phyloP scores from a whole-genome alignment of 2,888 invertebrate species.

The Drosophila bunnanda region DNA sequence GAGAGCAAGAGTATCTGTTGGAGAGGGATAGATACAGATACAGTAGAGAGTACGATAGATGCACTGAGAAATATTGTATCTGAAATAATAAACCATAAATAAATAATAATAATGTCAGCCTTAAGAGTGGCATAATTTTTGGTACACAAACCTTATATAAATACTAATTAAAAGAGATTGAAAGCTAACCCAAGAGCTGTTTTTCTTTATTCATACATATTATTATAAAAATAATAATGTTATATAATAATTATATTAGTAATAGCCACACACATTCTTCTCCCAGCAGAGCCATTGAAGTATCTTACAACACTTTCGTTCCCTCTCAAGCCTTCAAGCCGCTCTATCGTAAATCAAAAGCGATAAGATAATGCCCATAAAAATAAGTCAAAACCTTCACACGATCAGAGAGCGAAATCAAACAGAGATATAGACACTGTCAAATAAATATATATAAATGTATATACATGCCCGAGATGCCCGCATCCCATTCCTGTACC shows the following conservation, averaged over 20 bases:
- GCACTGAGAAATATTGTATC: not conserved
- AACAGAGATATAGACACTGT: slow-evolving; percentile 53
- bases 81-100: not conserved
- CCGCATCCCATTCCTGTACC: slow-evolving; percentile 13
- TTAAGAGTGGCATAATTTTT: not conserved
- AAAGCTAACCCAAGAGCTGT: too few relatives aligned
- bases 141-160: not conserved
- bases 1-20: slow-evolving; percentile 30
- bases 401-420: slow-evolving; percentile 68
- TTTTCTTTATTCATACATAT: not conserved
- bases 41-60: not conserved
- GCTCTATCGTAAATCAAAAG: slow-evolving; percentile 58
- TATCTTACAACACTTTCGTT: slow-evolving; percentile 65
- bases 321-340: slow-evolving; percentile 57
- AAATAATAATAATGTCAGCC: not conserved
- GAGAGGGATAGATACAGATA: slow-evolving; percentile 1
- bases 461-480: slow-evolving; percentile 54
- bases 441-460: slow-evolving; percentile 2
- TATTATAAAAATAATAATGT: not conserved
- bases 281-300: slow-evolving; percentile 15
- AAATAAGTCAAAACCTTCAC: slow-evolving; percentile 67
- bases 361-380: slow-evolving; percentile 65
- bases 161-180: not conserved
- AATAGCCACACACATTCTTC: not conserved
- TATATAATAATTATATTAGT: not conserved